phyloP scores from a whole-genome alignment of 2,888 invertebrate genomes.

The Eilema depressum region DNA sequence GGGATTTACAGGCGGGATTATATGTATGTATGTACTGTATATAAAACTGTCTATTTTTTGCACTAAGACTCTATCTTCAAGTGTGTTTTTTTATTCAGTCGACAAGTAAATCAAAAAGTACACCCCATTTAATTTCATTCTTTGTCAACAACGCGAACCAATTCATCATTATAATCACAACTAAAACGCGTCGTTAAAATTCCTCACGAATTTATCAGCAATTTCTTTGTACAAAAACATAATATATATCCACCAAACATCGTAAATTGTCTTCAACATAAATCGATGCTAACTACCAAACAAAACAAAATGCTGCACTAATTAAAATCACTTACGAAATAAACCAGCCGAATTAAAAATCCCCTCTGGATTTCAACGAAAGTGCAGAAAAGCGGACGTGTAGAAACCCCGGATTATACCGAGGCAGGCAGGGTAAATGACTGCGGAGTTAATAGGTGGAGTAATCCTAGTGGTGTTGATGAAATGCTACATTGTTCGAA shows the following conservation, averaged over 20 bases:
- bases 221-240: conserved; percentile 21
- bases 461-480: conserved; percentile 37
- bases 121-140: too few species aligned
- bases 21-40: too few species aligned
- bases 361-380: conserved; percentile 35
- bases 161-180: background rate
- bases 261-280: conserved; percentile 17
- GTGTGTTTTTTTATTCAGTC: too few species aligned
- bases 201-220: background rate
- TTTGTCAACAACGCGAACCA: background rate
- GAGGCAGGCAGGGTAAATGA: conserved; percentile 32
- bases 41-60: too few species aligned
- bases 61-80: too few species aligned
- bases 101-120: too few species aligned
- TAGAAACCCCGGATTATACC: conserved; percentile 47
- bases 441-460: conserved; percentile 32
- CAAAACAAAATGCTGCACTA: conserved; percentile 28
- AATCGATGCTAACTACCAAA: conserved; percentile 19
- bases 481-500: conserved; percentile 31
- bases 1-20: too few species aligned
- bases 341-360: conserved; percentile 39
- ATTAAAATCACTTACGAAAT: conserved; percentile 46
- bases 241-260: conserved; percentile 10
- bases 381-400: conserved; percentile 41
- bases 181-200: conserved; percentile 11